Evolutionary conservation across 2,797 vertebrate species (phyloP), one percentile per base, ranked within the genome.

Genomic region (Limnodromus scolopaceus): DNA sequence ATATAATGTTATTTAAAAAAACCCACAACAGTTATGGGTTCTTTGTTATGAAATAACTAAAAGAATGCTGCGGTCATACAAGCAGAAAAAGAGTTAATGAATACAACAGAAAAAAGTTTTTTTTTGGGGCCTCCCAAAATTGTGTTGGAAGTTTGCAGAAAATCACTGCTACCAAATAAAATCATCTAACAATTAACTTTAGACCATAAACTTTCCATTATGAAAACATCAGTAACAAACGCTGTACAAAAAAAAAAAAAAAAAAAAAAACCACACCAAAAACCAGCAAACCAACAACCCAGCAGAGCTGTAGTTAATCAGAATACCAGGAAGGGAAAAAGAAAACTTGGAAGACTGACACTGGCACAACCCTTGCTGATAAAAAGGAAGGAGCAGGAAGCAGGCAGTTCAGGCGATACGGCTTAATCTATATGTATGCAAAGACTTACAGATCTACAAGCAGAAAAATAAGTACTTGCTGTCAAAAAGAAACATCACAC

Each of bases 301-400:
- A 86, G 58, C 51, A 84, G 71, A 84, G 58, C 58, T 53, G 58
- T 24, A 72, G 20, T 76, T 92, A 79, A 94, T 89, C 74, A 93
- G 89, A 96, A 88, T 78, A 87, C 45, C 69, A 95, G 82, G 83
- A 95, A 92, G 49, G 48, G 22, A 84, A 88, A 93, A 87, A 66
- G 58, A 23, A 81, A 70, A 74, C 80, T 80, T 84, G 51, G 66
- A 93, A 94, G 70, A 93, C 61, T 75, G 69, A 71, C 71, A 90
- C 22, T 82, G 72, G 89, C 89, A 93, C n/a, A 96, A 63, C 34
- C 17, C 81, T 88, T 66, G 64, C 71, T 70, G 93, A 84, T 84
- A 90, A 81, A 90, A 93, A 82, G 30, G n/a, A 89, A 92, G 82
- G 64, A 94, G 78, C 60, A 84, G 93, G 92, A 96, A 95, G 72